A percentile compares a stretch with the other conserved stretches of the same genome.
These are phyloP conservation scores for Drosophila kanapiae DNA, from an alignment of 1,140 invertebrate species.

Conservation along the genomic window DNA sequence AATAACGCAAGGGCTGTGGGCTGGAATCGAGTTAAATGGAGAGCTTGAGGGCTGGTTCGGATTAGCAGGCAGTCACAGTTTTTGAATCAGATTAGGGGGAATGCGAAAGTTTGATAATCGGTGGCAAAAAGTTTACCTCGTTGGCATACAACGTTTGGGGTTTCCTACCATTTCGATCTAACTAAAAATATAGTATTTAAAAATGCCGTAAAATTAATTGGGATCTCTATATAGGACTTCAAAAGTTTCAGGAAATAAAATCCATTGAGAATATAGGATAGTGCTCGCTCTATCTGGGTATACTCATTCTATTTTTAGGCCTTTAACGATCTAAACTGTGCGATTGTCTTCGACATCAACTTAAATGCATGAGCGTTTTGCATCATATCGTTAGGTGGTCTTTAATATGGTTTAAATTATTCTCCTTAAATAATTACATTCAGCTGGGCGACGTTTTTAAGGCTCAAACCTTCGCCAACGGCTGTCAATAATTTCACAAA, in stretches of 20 bases:
- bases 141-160: conserved; percentile 17
- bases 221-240: neutral
- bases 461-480: neutral
- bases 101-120: conserved; percentile 44
- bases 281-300: no score
- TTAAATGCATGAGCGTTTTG: no score
- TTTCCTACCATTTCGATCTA: neutral
- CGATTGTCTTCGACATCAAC: no score
- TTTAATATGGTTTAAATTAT: no score
- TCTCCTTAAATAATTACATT: neutral
- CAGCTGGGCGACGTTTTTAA: neutral
- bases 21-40: conserved; percentile 18
- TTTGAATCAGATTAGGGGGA: conserved; percentile 39
- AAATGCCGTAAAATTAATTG: neutral
- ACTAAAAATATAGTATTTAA: neutral
- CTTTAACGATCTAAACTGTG: no score
- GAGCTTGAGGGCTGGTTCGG: conserved; percentile 12
- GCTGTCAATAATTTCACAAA: conserved; percentile 10
- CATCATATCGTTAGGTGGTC: no score
- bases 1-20: conserved; percentile 32
- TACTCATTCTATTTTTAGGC: no score
- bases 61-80: conserved; percentile 49
- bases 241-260: neutral
- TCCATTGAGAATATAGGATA: no score
- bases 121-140: conserved; percentile 25